Percentiles rank a stretch among this genome's conserved stretches.
These are phyloP conservation scores for Cottoperca gobio DNA, from an alignment of 2,797 vertebrate species.

Conservation along the genomic window DNA sequence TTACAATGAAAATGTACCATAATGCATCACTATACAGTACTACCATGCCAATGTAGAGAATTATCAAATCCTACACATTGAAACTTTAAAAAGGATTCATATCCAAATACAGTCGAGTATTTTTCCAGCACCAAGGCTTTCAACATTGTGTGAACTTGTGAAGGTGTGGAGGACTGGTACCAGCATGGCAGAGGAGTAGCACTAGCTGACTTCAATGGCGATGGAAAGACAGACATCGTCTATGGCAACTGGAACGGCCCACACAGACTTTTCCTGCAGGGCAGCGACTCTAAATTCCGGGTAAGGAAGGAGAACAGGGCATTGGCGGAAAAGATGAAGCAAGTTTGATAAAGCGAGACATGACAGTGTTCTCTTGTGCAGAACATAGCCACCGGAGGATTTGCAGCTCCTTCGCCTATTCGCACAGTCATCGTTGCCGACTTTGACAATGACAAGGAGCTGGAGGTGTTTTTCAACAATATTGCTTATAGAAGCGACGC, in stretches of 20 bases:
- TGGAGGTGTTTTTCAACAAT: constrained; percentile 98
- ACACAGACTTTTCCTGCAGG: constrained; percentile 93
- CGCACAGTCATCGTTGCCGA: constrained; percentile 94
- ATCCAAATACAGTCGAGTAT: background rate
- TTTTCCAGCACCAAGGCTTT: background rate
- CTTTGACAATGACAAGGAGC: constrained; percentile 94
- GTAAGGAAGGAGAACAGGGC: constrained; percentile 75
- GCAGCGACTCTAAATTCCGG: constrained; percentile 85
- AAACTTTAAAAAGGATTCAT: too few species aligned
- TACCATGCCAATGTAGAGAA: background rate
- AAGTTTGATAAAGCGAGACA: background rate
- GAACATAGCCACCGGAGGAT: constrained; percentile 90
- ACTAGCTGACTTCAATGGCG: constrained; percentile 94
- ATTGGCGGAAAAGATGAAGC: background rate
- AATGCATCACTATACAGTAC: background rate
- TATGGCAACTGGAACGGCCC: constrained; percentile 98
- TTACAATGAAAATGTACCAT: background rate
- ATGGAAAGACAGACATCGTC: constrained; percentile 93
- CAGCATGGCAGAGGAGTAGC: constrained; percentile 94
- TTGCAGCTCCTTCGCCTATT: constrained; percentile 90
- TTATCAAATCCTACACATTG: background rate
- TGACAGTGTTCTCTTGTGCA: constrained; percentile 62
- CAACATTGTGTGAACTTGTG: background rate
- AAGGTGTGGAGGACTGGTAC: constrained; percentile 90
- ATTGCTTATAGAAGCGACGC: constrained; percentile 91